Percentiles rank a stretch among this genome's conserved stretches.
These are phyloP conservation scores for Macrosteles quadrilineatus DNA, from an alignment of 1,140 invertebrate species.

Conservation along the genomic window DNA sequence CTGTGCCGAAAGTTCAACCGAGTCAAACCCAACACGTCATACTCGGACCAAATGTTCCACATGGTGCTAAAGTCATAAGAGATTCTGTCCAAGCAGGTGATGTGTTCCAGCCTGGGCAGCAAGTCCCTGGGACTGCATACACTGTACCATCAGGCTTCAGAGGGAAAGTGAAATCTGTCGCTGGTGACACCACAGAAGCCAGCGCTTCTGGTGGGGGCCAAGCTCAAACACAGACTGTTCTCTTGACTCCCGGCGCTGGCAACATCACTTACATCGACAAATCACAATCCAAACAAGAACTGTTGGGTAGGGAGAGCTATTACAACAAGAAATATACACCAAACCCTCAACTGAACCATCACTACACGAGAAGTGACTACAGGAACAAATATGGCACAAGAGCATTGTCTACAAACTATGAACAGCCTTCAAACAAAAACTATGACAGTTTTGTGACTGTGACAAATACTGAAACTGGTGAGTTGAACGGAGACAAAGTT, in stretches of 20 bases:
- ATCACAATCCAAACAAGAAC: conserved; percentile 29
- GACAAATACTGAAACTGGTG: conserved; percentile 73
- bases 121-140: conserved; percentile 61
- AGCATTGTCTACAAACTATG: conserved; percentile 17
- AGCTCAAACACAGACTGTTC: conserved; percentile 65
- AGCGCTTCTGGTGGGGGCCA: conserved; percentile 57
- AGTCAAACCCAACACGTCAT: conserved; percentile 46
- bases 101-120: conserved; percentile 62
- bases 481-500: conserved; percentile 56
- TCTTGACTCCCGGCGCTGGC: conserved; percentile 57
- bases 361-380: conserved; percentile 17
- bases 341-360: conserved; percentile 14
- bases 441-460: conserved; percentile 65
- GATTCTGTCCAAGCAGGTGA: conserved; percentile 51
- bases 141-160: conserved; percentile 67
- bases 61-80: conserved; percentile 49
- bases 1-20: conserved; percentile 25
- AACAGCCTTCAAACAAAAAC: conserved; percentile 33
- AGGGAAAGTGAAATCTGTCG: conserved; percentile 62
- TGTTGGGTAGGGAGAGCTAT: conserved; percentile 28
- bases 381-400: conserved; percentile 26
- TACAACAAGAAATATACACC: not conserved
- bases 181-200: conserved; percentile 59
- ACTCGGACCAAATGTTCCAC: conserved; percentile 41
- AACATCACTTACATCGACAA: conserved; percentile 53